Percentiles rank a stretch among this genome's conserved stretches.
Evolutionary conservation across 30 jellyfish, hydroid and myxozoan genomes (phyloP).

Genomic region (Hydractinia symbiolongicarpus): DNA sequence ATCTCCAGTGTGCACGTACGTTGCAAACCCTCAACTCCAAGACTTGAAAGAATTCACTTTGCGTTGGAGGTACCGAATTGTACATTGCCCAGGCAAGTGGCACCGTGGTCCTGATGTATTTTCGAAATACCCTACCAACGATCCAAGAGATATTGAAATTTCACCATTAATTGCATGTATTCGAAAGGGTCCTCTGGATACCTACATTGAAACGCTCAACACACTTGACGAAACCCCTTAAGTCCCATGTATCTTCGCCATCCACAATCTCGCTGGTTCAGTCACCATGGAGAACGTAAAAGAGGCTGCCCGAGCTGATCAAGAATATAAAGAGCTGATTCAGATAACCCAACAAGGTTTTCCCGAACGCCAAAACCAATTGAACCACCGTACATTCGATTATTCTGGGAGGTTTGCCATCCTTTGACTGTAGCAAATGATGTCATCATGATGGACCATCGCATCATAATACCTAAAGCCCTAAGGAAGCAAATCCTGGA

Average conservation of each 20-base stretch:
- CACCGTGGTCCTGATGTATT: constrained; percentile 2
- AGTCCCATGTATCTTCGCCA: not conserved
- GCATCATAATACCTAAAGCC: too few species aligned
- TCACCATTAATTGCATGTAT: not conserved
- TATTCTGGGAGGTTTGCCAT: too few species aligned
- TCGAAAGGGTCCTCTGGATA: not conserved
- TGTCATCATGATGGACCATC: too few species aligned
- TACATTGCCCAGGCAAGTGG: not conserved
- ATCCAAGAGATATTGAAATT: not conserved
- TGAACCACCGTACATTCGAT: too few species aligned
- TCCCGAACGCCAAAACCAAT: not conserved
- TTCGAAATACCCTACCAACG: constrained; percentile 2
- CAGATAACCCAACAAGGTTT: not conserved
- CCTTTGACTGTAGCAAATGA: too few species aligned
- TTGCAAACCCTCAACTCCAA: not conserved
- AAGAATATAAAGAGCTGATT: not conserved
- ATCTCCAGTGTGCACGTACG: too few species aligned
- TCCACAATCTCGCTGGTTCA: not conserved
- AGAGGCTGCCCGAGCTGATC: not conserved
- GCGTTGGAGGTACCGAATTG: not conserved
- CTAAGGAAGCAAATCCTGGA: too few species aligned
- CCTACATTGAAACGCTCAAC: not conserved
- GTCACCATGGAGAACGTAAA: not conserved
- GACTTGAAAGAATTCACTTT: not conserved
- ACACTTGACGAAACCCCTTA: not conserved